Evolutionary conservation across 2,113 vertebrate species (phyloP).

Genomic region (Numenius arquata): DNA sequence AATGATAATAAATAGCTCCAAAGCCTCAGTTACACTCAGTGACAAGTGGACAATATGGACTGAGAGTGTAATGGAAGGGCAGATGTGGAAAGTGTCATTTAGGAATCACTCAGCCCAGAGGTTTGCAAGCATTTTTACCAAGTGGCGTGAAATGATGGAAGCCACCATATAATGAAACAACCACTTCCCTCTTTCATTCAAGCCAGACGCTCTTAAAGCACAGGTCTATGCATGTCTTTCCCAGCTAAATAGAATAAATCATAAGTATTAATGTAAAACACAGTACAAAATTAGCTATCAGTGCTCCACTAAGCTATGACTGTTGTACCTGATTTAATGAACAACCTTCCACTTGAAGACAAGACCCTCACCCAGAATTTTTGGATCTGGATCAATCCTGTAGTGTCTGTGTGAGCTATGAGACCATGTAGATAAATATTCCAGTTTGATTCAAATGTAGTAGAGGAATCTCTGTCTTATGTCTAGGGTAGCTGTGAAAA

Average conservation of each 20-base stretch:
- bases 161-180: background rate
- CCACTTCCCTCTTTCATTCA: background rate
- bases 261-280: background rate
- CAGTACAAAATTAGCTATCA: background rate
- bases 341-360: background rate
- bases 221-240: background rate
- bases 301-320: background rate
- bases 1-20: background rate
- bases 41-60: background rate
- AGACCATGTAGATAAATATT: background rate
- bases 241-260: background rate
- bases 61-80: background rate
- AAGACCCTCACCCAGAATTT: background rate
- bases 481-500: background rate
- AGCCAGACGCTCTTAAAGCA: background rate
- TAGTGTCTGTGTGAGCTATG: background rate
- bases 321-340: background rate
- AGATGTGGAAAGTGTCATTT: background rate
- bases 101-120: background rate
- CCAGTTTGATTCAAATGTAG: background rate
- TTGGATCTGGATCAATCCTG: background rate
- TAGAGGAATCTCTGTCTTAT: background rate
- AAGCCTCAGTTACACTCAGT: background rate
- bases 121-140: background rate
- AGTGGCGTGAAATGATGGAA: background rate